Conservation (phyloP, 2,113 vertebrate genomes). For the Sisor rabdophorus region DNA sequence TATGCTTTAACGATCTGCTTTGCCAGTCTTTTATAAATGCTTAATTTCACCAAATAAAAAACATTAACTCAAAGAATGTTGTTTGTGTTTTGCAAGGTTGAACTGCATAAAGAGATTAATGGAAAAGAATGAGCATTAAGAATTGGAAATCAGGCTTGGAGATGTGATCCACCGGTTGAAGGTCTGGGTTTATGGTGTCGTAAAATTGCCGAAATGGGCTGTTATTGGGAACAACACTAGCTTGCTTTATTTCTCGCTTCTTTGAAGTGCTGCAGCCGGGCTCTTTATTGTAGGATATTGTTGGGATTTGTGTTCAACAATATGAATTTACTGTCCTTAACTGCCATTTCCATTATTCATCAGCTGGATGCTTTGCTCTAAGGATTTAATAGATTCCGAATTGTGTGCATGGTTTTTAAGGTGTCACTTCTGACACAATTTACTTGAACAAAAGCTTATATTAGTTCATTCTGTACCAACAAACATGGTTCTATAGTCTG, state of each 20-base stretch:
- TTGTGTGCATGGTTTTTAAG: background rate
- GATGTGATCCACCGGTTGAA: constrained; percentile 15
- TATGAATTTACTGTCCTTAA: constrained; percentile 25
- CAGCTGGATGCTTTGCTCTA: background rate
- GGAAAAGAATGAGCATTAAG: constrained; percentile 19
- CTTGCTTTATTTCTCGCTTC: constrained; percentile 19
- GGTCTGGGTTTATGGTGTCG: constrained; percentile 43
- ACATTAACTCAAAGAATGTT: constrained; percentile 35
- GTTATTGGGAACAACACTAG: constrained; percentile 27
- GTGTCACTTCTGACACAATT: constrained; percentile 11
- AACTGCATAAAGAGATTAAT: constrained; percentile 38
- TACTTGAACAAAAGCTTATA: background rate
- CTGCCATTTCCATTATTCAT: constrained; percentile 19
- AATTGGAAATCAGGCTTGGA: constrained; percentile 36
- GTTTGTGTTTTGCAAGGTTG: constrained; percentile 38
- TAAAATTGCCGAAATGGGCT: constrained; percentile 36
- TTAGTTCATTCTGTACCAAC: background rate
- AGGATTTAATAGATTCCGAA: constrained; percentile 5
- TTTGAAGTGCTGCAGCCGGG: background rate
- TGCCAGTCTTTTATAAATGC: constrained; percentile 38
- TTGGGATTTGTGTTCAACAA: constrained; percentile 1
- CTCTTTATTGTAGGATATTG: constrained; percentile 24
- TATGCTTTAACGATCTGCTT: constrained; percentile 28
- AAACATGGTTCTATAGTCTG: constrained; percentile 1
- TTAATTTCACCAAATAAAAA: constrained; percentile 37